phyloP scores from a whole-genome alignment of 2,113 vertebrate species.

The Equus przewalskii region DNA sequence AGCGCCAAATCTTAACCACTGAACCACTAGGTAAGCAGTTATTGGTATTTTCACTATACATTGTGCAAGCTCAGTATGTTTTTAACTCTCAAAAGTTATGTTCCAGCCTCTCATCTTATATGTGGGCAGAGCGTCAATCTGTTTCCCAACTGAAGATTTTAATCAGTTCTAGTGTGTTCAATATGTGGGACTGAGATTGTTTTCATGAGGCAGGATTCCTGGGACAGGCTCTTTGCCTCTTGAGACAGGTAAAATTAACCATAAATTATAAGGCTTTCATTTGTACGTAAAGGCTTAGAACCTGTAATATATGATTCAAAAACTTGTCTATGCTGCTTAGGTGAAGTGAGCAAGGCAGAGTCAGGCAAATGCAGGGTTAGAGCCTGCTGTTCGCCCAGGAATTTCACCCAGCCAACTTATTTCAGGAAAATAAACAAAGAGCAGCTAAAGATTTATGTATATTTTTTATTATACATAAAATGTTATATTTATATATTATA shows the following conservation, averaged over 20 bases:
- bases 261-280: neutral
- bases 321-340: neutral
- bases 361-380: rapidly evolving
- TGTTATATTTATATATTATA: neutral
- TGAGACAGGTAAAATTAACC: constrained; percentile 4
- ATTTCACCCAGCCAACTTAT: neutral
- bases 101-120: neutral
- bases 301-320: neutral
- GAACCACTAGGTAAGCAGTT: neutral
- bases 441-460: neutral
- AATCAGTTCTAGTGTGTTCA: neutral
- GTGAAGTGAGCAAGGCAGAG: neutral
- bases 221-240: neutral
- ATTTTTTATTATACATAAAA: neutral
- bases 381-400: neutral
- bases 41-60: neutral
- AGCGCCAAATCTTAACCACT: too few relatives aligned
- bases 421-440: neutral
- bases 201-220: neutral
- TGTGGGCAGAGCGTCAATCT: neutral
- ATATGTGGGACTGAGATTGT: neutral
- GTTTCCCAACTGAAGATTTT: neutral
- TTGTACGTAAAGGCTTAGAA: neutral
- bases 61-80: neutral
- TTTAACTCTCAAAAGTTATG: neutral